Evolutionary conservation across 2,113 vertebrate genomes (phyloP).

Genomic region (Galbula dea): DNA sequence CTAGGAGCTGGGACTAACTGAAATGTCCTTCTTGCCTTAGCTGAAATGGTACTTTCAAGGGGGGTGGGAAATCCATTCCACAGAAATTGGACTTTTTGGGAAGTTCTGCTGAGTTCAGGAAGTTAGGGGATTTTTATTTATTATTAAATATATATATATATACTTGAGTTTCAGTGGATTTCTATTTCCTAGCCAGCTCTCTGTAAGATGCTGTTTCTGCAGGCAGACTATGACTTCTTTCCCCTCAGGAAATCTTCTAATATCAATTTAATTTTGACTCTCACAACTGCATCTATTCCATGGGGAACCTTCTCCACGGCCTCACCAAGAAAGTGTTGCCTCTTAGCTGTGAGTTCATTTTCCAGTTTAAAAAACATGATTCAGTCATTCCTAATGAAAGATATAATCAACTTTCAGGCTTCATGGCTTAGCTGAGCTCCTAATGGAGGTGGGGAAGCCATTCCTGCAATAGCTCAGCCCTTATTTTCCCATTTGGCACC

Average conservation of each 20-base stretch:
- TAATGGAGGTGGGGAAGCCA: not conserved
- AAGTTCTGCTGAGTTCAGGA: not conserved
- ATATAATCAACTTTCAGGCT: slow-evolving; percentile 39
- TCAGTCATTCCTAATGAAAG: slow-evolving; percentile 48
- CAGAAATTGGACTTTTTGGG: not conserved
- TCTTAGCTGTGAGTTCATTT: slow-evolving; percentile 38
- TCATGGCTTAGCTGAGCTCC: slow-evolving; percentile 10
- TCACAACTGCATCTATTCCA: slow-evolving; percentile 32
- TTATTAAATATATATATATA: not conserved
- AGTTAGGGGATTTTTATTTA: not conserved
- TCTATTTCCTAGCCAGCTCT: not conserved
- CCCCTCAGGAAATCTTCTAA: slow-evolving; percentile 41
- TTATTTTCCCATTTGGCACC: not conserved
- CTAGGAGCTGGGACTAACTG: not conserved
- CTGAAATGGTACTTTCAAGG: not conserved
- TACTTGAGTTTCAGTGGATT: not conserved
- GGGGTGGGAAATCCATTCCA: not conserved
- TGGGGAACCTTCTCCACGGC: not conserved
- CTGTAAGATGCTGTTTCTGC: not conserved
- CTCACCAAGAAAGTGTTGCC: slow-evolving; percentile 36
- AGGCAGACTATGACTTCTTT: slow-evolving; percentile 3
- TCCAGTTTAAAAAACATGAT: slow-evolving; percentile 28
- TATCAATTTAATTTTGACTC: slow-evolving; percentile 56
- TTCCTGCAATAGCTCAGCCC: not conserved
- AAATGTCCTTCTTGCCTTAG: not conserved